Percentiles rank a stretch among this genome's conserved stretches.
Conservation (phyloP, 2,888 invertebrate genomes). For the Dioctria rufipes region DNA sequence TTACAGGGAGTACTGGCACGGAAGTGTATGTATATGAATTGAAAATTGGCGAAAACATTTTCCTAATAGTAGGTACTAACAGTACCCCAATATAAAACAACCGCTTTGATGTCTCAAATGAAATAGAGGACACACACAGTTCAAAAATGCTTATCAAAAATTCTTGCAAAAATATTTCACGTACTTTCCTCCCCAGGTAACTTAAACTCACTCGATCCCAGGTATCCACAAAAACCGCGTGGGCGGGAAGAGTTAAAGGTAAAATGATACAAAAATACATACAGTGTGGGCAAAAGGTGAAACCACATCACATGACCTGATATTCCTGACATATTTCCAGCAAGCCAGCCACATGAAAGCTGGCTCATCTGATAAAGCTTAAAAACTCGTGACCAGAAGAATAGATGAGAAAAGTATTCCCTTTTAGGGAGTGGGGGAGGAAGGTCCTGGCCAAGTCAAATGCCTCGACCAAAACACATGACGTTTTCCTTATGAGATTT, state of each 20-base stretch:
- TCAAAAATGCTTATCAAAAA: background rate
- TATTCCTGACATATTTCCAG: conserved; percentile 28
- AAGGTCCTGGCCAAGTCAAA: too few relatives aligned
- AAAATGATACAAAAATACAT: background rate
- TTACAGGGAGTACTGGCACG: background rate
- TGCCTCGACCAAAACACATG: background rate
- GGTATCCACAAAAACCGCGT: background rate
- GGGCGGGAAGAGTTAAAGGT: background rate
- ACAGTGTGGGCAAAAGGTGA: background rate
- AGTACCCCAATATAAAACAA: background rate
- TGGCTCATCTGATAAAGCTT: conserved; percentile 8
- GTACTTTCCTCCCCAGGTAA: background rate
- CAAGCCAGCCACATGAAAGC: conserved; percentile 13
- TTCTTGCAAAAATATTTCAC: conserved; percentile 6
- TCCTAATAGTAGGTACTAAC: background rate
- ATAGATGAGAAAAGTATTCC: background rate
- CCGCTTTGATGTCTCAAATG: background rate
- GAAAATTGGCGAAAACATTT: background rate
- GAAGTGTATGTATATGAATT: background rate
- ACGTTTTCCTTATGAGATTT: conserved; percentile 13
- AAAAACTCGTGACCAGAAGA: background rate
- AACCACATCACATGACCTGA: background rate
- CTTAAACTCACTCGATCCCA: background rate
- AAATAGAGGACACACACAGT: background rate
- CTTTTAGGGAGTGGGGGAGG: too few relatives aligned